Base-by-base conservation (phyloP, 2,113 vertebrate species). In the Halichoeres trimaculatus region DNA sequence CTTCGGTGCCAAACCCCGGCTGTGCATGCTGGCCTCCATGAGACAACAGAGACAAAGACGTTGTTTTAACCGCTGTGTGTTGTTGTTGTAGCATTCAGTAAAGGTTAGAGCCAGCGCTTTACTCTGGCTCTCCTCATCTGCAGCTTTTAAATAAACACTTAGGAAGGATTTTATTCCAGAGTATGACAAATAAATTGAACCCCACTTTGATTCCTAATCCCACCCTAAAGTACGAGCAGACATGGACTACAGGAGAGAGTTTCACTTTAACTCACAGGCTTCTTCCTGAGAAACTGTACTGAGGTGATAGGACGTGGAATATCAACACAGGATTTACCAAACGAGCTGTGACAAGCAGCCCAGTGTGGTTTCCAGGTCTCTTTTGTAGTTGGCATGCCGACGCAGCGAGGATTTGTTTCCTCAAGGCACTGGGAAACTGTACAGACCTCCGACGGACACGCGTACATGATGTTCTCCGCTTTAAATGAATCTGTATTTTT, bases 1-100 rank as follows among this genome's bases (percentile, higher is more conserved):
- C 52, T 48, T 83, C 75, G 92, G 93, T 89, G 93, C 93, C 94
- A 85, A 80, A 82, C 89, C 88, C 92, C 84, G 56, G 78, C 85
- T 52, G 90, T 30, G 30, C 30, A 30, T 30, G 30, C 30, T 4
- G 69, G 75, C 79, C 83, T 90, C 80, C 56, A 73, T 24, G 23
- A 47, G 87, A 90, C 86, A 76, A 74, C 23, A 47, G 70, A 63
- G 70, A 78, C 26, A 68, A 85, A 70, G 24, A 58, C 74, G 85
- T 90, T 88, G 74, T 88, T 89, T 89, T 83, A 82, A 87, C 85
- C 47, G 56, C 47, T 58, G 48, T 41, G 69, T 64, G 58, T 53
- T 88, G 83, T 85, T 76, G 56, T 87, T 82, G 59, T 17, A 69
- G 61, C 64, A 10, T 48, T 81, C 50, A 5, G 8, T 48, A 48